Percentiles rank a stretch among this genome's conserved stretches.
phyloP scores from a whole-genome alignment of 2,797 vertebrate genomes.

The Trichosurus vulpecula region DNA sequence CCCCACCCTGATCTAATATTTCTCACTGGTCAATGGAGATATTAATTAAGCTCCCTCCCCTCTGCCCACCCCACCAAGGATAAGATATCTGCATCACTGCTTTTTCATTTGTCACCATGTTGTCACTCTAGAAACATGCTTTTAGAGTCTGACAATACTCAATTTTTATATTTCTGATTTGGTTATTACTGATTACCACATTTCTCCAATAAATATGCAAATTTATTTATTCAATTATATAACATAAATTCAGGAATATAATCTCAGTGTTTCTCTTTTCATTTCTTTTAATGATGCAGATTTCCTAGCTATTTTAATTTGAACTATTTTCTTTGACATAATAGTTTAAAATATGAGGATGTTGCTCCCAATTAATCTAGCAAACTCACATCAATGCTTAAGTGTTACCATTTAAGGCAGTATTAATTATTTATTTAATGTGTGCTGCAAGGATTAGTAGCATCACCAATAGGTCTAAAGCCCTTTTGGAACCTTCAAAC shows the following conservation, averaged over 20 bases:
- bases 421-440: constrained; percentile 1
- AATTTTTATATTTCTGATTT: neutral
- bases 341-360: neutral
- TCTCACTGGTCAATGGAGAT: neutral
- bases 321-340: neutral
- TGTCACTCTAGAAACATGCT: neutral
- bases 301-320: constrained; percentile 25
- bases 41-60: neutral
- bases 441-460: neutral
- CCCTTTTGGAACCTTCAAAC: neutral
- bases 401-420: neutral
- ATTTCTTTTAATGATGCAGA: neutral
- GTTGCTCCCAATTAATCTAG: neutral
- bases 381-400: neutral
- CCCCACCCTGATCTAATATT: neutral
- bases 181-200: neutral
- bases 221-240: neutral
- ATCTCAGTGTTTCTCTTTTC: neutral
- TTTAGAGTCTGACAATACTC: neutral
- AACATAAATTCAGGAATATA: neutral
- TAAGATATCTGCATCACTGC: too few species aligned
- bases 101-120: neutral
- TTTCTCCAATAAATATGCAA: neutral
- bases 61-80: too few species aligned
- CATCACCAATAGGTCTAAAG: neutral